Base-by-base conservation (phyloP, 2,113 vertebrate genomes). In the Narcine bancroftii region DNA sequence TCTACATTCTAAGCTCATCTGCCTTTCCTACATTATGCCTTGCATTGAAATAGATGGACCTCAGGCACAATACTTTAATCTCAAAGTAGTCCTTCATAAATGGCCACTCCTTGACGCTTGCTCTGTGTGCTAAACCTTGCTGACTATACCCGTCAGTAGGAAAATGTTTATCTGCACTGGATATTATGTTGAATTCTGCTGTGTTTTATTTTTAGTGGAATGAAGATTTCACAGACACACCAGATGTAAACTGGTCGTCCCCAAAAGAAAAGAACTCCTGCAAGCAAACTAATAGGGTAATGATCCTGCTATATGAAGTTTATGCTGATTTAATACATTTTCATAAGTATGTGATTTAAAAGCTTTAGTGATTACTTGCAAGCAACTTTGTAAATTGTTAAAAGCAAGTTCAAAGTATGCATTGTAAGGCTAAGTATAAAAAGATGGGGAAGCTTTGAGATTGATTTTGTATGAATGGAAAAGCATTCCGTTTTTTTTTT, bases 241-340 rank as follows among this genome's bases (percentile, higher is more conserved):
- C 97, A 71, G 98, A 98, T 93, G 95, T 96, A 92, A 97, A 96
- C 95, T 97, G 97, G 95, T 96, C 97, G 36, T 97, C 98, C 47
- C 97, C 97, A 45, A 96, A 95, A 94, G 98, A 96, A 50, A 97
- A 96, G 94, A 96, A 95, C 6, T 96, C 95, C 0, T 95, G 94
- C 65, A 97, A 95, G 69, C 97, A 96, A 92, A 95, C 94, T 36
- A 95, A 94, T 81, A 96, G 96, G 94, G 98, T 98, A 96, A 94
- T 96, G 17, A 24, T 69, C 66, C 66, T 69, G 21, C 5, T 69
- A 21, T 24, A 24, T 69, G 21, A 17, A 69, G n/a, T n/a, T n/a
- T n/a, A n/a, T n/a, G n/a, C n/a, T n/a, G n/a, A n/a, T n/a, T n/a
- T n/a, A n/a, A n/a, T n/a, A n/a, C n/a, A n/a, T n/a, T n/a, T 24